Percentiles rank a stretch among this genome's conserved stretches.
Conservation (phyloP, 2,113 vertebrate species). For the Struthio camelus region DNA sequence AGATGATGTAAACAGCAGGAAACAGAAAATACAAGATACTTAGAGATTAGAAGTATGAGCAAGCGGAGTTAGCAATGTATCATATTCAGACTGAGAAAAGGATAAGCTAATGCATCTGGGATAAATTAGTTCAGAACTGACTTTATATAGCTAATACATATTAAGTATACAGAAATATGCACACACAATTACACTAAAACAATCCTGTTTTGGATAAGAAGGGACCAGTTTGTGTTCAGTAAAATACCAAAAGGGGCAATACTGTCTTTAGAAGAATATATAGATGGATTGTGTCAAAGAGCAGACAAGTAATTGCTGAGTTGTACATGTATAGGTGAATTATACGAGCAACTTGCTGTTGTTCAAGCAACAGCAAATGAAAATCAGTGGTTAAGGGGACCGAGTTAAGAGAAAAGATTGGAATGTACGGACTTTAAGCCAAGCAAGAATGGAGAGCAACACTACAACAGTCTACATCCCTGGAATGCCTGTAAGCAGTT, state of each 20-base stretch:
- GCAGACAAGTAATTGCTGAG: neutral
- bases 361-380: neutral
- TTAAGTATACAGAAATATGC: neutral
- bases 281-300: neutral
- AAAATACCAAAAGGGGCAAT: neutral
- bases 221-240: neutral
- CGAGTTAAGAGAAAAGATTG: neutral
- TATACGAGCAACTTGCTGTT: neutral
- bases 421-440: neutral
- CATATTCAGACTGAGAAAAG: conserved; percentile 9
- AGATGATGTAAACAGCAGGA: conserved; percentile 67
- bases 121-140: neutral
- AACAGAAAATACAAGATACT: conserved; percentile 36
- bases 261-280: neutral
- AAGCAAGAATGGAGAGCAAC: neutral
- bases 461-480: neutral
- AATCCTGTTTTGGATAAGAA: neutral
- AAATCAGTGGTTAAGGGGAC: neutral
- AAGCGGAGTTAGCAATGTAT: conserved; percentile 9
- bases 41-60: conserved; percentile 35
- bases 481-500: neutral
- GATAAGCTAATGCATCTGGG: neutral
- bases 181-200: neutral
- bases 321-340: neutral
- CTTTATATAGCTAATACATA: neutral